Conservation (phyloP, 2,113 vertebrate species). For the Myrmecobius fasciatus region DNA sequence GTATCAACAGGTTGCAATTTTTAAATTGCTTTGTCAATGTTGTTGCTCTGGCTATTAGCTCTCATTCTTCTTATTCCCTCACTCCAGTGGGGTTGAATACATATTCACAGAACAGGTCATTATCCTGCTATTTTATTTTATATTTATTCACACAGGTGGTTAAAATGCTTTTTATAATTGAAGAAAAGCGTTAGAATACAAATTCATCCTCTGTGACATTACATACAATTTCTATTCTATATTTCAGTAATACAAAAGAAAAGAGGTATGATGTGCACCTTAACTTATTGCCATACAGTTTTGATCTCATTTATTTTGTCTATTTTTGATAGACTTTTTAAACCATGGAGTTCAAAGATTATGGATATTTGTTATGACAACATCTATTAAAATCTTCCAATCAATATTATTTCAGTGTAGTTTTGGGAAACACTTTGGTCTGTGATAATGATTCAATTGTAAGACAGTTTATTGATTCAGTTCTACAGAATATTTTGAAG, state of each 20-base stretch:
- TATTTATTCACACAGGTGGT: background rate
- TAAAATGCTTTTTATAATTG: background rate
- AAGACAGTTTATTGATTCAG: background rate
- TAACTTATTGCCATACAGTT: background rate
- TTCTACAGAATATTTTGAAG: background rate
- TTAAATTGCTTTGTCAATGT: background rate
- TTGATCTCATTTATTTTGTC: background rate
- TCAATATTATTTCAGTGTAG: background rate
- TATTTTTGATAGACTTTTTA: background rate
- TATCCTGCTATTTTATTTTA: background rate
- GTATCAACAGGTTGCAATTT: background rate
- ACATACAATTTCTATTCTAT: background rate
- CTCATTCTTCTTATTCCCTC: background rate
- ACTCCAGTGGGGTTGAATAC: too few species aligned
- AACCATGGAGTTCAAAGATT: background rate
- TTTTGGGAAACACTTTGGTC: background rate
- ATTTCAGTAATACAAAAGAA: background rate
- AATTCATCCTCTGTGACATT: background rate
- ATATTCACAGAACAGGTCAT: too few species aligned
- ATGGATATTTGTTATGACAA: background rate
- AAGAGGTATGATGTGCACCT: background rate
- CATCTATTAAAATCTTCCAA: background rate
- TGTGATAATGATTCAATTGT: background rate
- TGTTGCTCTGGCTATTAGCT: background rate
- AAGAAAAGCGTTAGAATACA: background rate